Base-by-base conservation (phyloP, 2,797 vertebrate species). In the Coreius guichenoti region DNA sequence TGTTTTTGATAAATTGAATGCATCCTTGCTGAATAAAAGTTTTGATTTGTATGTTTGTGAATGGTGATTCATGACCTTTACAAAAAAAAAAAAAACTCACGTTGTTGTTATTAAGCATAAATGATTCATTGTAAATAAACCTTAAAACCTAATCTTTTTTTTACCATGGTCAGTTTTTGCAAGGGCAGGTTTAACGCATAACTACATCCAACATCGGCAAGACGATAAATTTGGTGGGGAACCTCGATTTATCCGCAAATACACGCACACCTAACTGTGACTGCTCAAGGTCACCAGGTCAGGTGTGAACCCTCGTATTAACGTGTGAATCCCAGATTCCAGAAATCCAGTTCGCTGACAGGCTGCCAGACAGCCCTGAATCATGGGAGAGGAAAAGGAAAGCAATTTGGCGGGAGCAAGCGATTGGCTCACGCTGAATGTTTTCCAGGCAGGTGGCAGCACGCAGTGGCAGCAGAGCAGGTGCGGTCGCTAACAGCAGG, bases 241-340 rank as follows among this genome's bases (percentile, higher is more conserved):
- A 85, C 29, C 16, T 47, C 16, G 12, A 69, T 56, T 51, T 68
- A 23, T 61, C 23, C 26, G n/a, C n/a, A 45, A 23, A 85, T 19
- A 63, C 17, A 85, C 8, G 8, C 49, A 12, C 49, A 11, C 49
- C 26, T 13, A 56, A 89, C 88, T 89, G 90, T 89, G 88, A 86
- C 78, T 83, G 85, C 84, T 70, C 63, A 82, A 86, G 86, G 85
- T 72, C 93, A 87, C 86, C 8, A 26, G 65, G 74, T 79, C 51
- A 70, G 13, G n/a, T 26, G 36, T 31, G 36, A 78, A 72, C 39
- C 36, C 33, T n/a, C 1, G 9, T 36, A 47, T 69, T 83, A 7
- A 79, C 1, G n/a, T 74, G 56, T 82, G 17, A 82, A 33, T 86
- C 49, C 79, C 51, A 76, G 33, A 77, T 77, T 84, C 26, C 67